These are phyloP conservation scores for Ellobius talpinus DNA, from an alignment of 2,113 vertebrate genomes.

Conservation along the genomic window DNA sequence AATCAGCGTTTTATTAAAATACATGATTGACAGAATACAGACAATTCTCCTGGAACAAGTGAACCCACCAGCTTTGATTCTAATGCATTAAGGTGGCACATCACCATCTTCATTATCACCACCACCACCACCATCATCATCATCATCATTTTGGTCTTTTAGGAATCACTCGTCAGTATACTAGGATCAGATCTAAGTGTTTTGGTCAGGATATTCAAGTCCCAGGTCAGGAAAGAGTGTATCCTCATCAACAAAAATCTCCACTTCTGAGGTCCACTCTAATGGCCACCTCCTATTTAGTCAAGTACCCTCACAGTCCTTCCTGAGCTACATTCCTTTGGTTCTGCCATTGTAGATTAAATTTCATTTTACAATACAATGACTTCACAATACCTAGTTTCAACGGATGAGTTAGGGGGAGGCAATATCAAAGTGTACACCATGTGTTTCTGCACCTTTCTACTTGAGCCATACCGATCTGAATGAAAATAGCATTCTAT, in stretches of 20 bases:
- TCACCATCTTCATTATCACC: accelerated
- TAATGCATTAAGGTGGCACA: neutral
- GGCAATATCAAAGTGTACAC: neutral
- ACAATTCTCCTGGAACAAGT: too few species aligned
- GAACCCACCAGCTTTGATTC: neutral
- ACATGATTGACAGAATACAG: too few species aligned
- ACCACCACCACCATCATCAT: neutral
- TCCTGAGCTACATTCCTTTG: neutral
- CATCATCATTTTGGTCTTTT: neutral
- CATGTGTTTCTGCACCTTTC: neutral
- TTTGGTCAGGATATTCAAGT: neutral
- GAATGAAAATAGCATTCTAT: neutral
- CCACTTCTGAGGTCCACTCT: neutral
- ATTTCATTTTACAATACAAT: neutral
- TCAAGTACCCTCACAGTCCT: neutral
- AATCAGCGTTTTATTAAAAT: too few species aligned
- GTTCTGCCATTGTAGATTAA: neutral
- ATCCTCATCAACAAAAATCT: neutral
- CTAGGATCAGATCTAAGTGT: neutral
- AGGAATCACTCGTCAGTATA: neutral
- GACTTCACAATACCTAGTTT: neutral
- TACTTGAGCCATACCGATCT: too few species aligned
- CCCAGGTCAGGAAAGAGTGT: neutral
- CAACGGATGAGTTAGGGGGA: neutral
- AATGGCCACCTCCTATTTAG: neutral